Evolutionary conservation across 2,113 vertebrate species (phyloP).

Genomic region (Cavia aperea): DNA sequence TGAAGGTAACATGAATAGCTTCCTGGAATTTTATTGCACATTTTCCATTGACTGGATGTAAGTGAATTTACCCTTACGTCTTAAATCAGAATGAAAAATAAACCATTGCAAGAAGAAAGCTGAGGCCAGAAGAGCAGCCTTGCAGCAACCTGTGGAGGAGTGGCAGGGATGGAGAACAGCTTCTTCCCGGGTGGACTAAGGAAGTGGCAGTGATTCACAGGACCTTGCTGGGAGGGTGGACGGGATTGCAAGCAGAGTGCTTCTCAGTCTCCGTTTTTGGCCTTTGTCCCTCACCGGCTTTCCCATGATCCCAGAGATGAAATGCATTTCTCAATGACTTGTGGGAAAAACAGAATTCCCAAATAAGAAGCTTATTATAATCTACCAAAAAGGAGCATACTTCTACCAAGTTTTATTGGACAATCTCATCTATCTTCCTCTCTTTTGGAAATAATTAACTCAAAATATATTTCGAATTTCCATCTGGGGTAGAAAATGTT

Average conservation of each 20-base stretch:
- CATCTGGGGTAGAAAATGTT: background rate
- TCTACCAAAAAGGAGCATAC: background rate
- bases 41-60: background rate
- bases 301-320: background rate
- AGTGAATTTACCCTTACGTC: background rate
- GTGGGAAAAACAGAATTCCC: background rate
- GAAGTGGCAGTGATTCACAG: background rate
- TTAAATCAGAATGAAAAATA: background rate
- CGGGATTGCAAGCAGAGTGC: background rate
- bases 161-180: background rate
- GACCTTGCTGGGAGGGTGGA: background rate
- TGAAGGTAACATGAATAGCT: background rate
- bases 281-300: background rate
- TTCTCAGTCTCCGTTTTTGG: background rate
- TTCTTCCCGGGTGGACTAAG: background rate
- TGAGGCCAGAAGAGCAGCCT: background rate
- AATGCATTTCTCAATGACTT: background rate
- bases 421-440: background rate
- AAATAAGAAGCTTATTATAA: background rate
- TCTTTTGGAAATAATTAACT: slow-evolving; percentile 45
- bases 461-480: slow-evolving; percentile 32
- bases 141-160: background rate
- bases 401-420: background rate
- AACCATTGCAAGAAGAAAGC: background rate
- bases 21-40: background rate